These are phyloP conservation scores for Apostichopus californicus DNA, from an alignment of 35 echinoderm and acorn worm species.

Conservation along the genomic window DNA sequence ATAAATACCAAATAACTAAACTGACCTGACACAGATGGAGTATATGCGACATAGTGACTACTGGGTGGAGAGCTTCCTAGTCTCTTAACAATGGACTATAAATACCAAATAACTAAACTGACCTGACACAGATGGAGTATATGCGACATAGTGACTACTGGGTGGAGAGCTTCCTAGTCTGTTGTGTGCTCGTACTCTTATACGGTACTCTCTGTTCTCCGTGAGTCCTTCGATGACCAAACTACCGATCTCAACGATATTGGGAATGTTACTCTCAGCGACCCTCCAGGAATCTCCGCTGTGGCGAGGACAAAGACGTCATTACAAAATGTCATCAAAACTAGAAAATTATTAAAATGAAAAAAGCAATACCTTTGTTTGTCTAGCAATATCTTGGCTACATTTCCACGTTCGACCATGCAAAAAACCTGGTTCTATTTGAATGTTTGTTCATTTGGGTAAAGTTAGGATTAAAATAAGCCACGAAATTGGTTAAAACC, in stretches of 20 bases:
- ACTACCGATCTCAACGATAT: neutral
- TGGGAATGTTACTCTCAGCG: neutral
- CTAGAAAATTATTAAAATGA: too few relatives aligned
- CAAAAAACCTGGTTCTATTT: too few relatives aligned
- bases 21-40: conserved; percentile 88
- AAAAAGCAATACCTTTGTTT: too few relatives aligned
- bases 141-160: conserved; percentile 52
- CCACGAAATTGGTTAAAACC: too few relatives aligned
- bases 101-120: too few relatives aligned
- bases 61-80: conserved; percentile 65
- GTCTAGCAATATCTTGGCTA: too few relatives aligned
- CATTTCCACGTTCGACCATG: too few relatives aligned
- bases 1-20: neutral
- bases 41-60: conserved; percentile 40
- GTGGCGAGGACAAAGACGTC: neutral
- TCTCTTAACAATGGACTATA: conserved; percentile 25
- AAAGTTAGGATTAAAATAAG: too few relatives aligned
- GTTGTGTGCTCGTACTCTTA: conserved; percentile 74
- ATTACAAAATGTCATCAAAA: too few relatives aligned
- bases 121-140: conserved; percentile 68
- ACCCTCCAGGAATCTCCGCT: conserved; percentile 49
- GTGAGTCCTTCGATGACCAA: conserved; percentile 47
- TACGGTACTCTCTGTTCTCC: conserved; percentile 68
- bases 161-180: conserved; percentile 57
- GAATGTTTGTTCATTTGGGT: too few relatives aligned